phyloP scores from a whole-genome alignment of 1,140 invertebrate genomes.

The Trissolcus basalis region DNA sequence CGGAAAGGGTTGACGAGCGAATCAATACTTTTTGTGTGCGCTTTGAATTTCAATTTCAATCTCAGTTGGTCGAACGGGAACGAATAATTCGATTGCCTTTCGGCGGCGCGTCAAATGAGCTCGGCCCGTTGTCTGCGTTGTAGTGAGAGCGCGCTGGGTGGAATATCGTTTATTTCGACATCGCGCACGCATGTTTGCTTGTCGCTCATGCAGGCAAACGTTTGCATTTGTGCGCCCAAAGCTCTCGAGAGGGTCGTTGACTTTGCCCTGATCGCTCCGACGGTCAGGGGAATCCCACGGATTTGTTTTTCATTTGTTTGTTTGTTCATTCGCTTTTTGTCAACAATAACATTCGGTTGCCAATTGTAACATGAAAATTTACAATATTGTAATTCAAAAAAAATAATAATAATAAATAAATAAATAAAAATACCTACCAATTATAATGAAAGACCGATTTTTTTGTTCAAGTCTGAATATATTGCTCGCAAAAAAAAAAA shows the following conservation, averaged over 20 bases:
- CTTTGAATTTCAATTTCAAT: slow-evolving; percentile 14
- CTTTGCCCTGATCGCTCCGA: slow-evolving; percentile 33
- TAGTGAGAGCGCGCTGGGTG: slow-evolving; percentile 20
- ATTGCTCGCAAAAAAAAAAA: no score
- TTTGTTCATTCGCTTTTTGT: no score
- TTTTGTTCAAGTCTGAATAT: no score
- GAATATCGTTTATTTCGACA: slow-evolving; percentile 42
- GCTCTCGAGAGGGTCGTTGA: slow-evolving; percentile 45
- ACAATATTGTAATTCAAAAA: no score
- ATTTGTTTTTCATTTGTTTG: no score
- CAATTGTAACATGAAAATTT: no score
- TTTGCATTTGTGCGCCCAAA: slow-evolving; percentile 26
- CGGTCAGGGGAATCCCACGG: slow-evolving; percentile 14
- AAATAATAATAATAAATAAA: no score
- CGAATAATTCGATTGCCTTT: slow-evolving; percentile 19
- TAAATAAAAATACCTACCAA: no score
- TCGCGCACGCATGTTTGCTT: slow-evolving; percentile 30
- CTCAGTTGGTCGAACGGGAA: slow-evolving; percentile 6
- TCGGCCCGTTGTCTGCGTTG: slow-evolving; percentile 6
- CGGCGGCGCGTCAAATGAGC: neutral
- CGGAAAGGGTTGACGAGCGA: no score
- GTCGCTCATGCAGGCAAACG: neutral
- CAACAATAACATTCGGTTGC: no score
- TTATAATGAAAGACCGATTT: no score
- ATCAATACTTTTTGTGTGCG: neutral